These are phyloP conservation scores for Tetrapedia diversipes DNA, from an alignment of 2,888 invertebrate genomes.

Conservation along the genomic window DNA sequence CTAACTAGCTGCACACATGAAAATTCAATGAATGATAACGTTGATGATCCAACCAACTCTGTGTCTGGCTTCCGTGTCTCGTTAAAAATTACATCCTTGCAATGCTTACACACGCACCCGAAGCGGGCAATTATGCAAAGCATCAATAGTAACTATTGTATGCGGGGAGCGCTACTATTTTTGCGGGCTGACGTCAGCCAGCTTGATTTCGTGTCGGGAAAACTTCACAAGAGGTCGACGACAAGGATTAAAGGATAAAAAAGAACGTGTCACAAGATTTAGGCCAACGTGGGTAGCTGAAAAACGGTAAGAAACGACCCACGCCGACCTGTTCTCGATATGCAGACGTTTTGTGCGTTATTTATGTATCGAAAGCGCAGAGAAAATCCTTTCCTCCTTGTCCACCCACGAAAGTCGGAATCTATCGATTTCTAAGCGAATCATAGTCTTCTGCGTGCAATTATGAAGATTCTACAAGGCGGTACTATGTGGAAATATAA, in stretches of 20 bases:
- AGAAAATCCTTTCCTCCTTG: constrained; percentile 46
- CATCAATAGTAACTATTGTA: neutral
- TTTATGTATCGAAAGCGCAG: constrained; percentile 49
- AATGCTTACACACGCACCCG: no score
- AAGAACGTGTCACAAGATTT: constrained; percentile 48
- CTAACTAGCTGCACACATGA: no score
- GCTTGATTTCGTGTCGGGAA: constrained; percentile 23
- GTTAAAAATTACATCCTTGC: neutral
- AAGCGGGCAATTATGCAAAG: neutral
- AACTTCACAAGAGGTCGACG: constrained; percentile 26
- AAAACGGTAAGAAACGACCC: constrained; percentile 51
- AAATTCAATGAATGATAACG: neutral
- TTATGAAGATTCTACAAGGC: neutral
- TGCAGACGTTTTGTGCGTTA: constrained; percentile 41
- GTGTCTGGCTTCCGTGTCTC: neutral
- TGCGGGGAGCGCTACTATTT: neutral
- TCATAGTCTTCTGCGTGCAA: neutral
- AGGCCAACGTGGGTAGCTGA: constrained; percentile 55
- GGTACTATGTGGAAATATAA: neutral
- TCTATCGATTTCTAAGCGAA: neutral
- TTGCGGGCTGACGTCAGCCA: constrained; percentile 5
- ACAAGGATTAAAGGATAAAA: constrained; percentile 49
- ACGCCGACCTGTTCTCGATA: constrained; percentile 48
- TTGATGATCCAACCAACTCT: neutral
- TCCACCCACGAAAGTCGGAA: constrained; percentile 46